These are phyloP conservation scores for Acleris holmiana DNA, from an alignment of 2,888 invertebrate species.

Conservation along the genomic window DNA sequence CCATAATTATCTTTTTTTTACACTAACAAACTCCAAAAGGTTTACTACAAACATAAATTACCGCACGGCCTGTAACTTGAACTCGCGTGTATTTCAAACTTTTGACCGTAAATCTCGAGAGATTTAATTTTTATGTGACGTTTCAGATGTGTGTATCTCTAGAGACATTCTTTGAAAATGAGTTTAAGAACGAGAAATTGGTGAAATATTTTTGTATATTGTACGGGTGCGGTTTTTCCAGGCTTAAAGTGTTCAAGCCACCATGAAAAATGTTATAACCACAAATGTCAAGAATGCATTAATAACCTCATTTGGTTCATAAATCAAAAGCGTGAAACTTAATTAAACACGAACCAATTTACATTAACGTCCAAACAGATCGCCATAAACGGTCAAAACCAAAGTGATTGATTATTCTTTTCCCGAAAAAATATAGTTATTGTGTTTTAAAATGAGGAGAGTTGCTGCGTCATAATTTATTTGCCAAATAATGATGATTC, in stretches of 20 bases:
- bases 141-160: conserved; percentile 54
- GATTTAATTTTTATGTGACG: conserved; percentile 77
- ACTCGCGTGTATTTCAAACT: conserved; percentile 75
- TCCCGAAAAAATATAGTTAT: conserved; percentile 51
- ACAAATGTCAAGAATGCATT: conserved; percentile 37
- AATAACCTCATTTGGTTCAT: conserved; percentile 42
- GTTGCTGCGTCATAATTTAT: conserved; percentile 18
- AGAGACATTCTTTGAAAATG: conserved; percentile 16
- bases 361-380: conserved; percentile 64
- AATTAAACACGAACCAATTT: conserved; percentile 71
- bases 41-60: conserved; percentile 66
- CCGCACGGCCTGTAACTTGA: conserved; percentile 69
- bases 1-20: conserved; percentile 61
- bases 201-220: conserved; percentile 1
- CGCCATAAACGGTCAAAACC: conserved; percentile 56
- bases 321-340: conserved; percentile 70
- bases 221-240: conserved; percentile 3
- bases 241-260: neutral
- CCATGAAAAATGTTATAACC: conserved; percentile 34
- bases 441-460: conserved; percentile 33
- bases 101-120: conserved; percentile 70
- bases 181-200: conserved; percentile 1
- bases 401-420: conserved; percentile 69
- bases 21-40: conserved; percentile 49
- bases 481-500: conserved; percentile 26